These are phyloP conservation scores for Scaptomyza tumidula DNA, from an alignment of 2,888 invertebrate species.

Conservation along the genomic window DNA sequence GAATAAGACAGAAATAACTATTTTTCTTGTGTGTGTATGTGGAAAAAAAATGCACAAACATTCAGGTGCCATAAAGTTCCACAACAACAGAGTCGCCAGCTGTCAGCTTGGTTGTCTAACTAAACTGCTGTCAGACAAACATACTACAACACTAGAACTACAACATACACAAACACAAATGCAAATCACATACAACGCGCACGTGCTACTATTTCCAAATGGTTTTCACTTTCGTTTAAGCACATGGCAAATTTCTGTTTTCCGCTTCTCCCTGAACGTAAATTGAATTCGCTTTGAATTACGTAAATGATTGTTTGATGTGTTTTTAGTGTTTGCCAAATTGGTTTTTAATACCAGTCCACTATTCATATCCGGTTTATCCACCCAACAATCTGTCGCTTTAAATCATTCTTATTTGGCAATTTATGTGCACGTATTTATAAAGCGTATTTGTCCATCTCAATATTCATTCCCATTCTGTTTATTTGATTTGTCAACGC, in stretches of 20 bases:
- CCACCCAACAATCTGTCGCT: neutral
- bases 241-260: constrained; percentile 53
- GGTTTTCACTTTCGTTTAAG: constrained; percentile 66
- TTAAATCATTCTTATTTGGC: constrained; percentile 20
- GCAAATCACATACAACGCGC: constrained; percentile 49
- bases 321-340: constrained; percentile 40
- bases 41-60: constrained; percentile 52
- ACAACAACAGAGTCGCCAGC: constrained; percentile 22
- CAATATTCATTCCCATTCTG: neutral
- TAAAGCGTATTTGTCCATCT: neutral
- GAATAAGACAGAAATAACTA: constrained; percentile 38
- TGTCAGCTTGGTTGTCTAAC: constrained; percentile 17
- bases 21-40: constrained; percentile 52
- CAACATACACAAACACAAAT: constrained; percentile 28
- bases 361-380: constrained; percentile 8
- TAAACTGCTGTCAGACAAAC: constrained; percentile 45
- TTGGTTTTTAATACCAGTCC: constrained; percentile 61
- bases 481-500: constrained; percentile 19
- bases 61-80: constrained; percentile 74
- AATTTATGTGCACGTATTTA: constrained; percentile 27
- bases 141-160: neutral
- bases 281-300: constrained; percentile 59
- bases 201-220: constrained; percentile 70
- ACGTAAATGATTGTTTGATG: constrained; percentile 58
- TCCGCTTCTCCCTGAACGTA: constrained; percentile 16